Conservation (phyloP, 1,140 invertebrate genomes). For the Meloidogyne chitwoodi region DNA sequence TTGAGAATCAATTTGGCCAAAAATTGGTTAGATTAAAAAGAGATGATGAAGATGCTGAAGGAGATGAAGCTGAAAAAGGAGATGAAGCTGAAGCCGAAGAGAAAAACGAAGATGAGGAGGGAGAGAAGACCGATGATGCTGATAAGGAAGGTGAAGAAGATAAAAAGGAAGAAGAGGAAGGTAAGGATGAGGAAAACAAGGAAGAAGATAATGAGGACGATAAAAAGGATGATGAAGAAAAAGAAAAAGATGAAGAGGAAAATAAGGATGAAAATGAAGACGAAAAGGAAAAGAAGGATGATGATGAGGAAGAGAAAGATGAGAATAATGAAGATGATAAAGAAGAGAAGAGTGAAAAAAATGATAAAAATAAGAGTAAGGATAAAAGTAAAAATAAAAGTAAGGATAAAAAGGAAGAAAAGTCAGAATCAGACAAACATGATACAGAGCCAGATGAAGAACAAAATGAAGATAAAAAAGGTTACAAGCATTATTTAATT, state of each 20-base stretch:
- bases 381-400: neutral
- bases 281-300: neutral
- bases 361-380: neutral
- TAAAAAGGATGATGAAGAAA: neutral
- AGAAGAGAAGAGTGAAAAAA: neutral
- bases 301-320: neutral
- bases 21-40: neutral
- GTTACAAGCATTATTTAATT: neutral
- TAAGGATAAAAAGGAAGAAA: neutral
- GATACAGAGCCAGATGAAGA: too few relatives aligned
- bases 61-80: neutral
- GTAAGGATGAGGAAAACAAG: neutral
- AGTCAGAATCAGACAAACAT: neutral
- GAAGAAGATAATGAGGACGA: neutral
- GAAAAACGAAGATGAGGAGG: neutral
- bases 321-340: neutral
- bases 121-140: neutral
- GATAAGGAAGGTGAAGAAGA: neutral
- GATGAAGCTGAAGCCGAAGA: neutral
- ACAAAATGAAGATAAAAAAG: neutral
- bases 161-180: neutral
- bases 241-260: neutral
- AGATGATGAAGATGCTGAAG: neutral
- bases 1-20: neutral
- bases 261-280: neutral